Evolutionary conservation across 2,888 invertebrate species (phyloP).

Genomic region (Laothoe populi): DNA sequence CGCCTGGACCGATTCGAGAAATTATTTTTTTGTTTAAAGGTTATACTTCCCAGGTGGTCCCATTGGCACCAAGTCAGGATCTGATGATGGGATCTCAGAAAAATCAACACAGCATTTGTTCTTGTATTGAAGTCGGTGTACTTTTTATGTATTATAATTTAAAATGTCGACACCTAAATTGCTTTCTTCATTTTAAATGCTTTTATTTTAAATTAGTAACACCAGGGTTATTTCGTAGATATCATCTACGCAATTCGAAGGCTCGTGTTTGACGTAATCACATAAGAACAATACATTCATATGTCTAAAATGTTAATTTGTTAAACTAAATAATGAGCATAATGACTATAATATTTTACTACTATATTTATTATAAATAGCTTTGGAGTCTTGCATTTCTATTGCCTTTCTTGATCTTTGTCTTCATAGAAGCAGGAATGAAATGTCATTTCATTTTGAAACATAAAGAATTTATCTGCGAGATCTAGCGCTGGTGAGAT

Average conservation of each 20-base stretch:
- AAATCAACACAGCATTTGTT: no score
- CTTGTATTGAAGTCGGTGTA: no score
- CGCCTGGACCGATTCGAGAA: no score
- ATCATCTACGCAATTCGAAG: not conserved
- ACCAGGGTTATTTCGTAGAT: not conserved
- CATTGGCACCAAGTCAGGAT: no score
- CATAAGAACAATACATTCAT: not conserved
- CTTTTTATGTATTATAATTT: no score
- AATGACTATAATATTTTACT: not conserved
- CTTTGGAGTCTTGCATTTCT: not conserved
- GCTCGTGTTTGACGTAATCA: not conserved
- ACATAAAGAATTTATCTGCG: slow-evolving; percentile 43
- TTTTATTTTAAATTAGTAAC: slow-evolving; percentile 5
- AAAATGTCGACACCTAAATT: slow-evolving; percentile 9
- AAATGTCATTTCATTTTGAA: slow-evolving; percentile 23
- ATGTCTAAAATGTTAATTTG: not conserved
- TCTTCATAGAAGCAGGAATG: not conserved
- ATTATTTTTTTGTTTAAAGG: no score
- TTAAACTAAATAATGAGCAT: not conserved
- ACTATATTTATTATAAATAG: not conserved
- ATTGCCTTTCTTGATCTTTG: not conserved
- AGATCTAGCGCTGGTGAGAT: slow-evolving; percentile 39
- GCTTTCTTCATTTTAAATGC: not conserved
- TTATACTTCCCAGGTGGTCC: no score
- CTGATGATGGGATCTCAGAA: no score